Conservation (phyloP, 2,888 invertebrate species). For the Syritta pipiens region DNA sequence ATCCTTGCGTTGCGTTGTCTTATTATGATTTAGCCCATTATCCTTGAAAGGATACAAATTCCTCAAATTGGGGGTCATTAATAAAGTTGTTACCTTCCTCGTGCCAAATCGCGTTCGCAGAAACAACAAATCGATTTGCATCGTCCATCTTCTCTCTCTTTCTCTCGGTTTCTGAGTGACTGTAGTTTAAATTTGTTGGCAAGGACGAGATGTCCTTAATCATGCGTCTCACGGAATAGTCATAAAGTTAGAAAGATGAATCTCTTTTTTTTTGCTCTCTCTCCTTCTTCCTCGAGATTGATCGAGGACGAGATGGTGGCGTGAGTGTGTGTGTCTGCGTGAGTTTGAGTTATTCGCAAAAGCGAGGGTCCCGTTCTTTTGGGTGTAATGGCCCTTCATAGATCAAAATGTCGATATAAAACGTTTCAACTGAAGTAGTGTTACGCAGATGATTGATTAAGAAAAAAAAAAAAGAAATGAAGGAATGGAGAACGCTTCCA, state of each 20-base stretch:
- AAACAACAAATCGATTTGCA: neutral
- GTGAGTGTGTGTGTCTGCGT: too few relatives aligned
- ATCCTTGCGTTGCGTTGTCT: neutral
- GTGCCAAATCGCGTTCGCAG: neutral
- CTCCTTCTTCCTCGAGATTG: too few relatives aligned
- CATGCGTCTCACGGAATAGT: conserved; percentile 41
- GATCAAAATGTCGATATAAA: conserved; percentile 46
- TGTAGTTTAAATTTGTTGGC: too few relatives aligned
- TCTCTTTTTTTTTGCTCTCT: too few relatives aligned
- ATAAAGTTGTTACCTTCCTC: conserved; percentile 1
- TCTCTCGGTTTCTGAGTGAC: too few relatives aligned
- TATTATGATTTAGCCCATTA: conserved; percentile 2
- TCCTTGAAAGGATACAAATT: conserved; percentile 7
- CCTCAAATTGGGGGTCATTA: conserved; percentile 12
- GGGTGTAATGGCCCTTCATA: conserved; percentile 39
- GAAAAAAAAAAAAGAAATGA: too few relatives aligned
- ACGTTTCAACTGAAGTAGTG: conserved; percentile 10
- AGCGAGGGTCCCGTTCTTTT: neutral
- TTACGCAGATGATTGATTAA: conserved; percentile 47
- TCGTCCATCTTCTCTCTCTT: too few relatives aligned
- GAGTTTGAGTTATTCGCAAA: too few relatives aligned
- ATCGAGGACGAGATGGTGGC: too few relatives aligned
- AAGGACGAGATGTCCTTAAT: conserved; percentile 5
- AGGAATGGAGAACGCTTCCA: too few relatives aligned
- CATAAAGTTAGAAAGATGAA: conserved; percentile 44